phyloP scores from a whole-genome alignment of 2,113 vertebrate species.

The Corythornis madagascariensis region DNA sequence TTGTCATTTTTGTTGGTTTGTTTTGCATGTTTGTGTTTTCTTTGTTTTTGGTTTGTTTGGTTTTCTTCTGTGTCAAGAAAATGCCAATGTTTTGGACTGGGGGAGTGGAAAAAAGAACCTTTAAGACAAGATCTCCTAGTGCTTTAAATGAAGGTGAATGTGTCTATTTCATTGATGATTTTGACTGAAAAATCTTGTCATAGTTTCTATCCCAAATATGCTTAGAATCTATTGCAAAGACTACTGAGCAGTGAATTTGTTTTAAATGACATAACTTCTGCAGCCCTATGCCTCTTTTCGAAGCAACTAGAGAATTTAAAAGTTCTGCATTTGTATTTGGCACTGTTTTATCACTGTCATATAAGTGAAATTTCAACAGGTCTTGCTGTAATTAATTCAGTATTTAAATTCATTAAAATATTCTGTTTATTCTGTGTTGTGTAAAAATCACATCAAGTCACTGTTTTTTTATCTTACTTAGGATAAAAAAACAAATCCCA shows the following conservation, averaged over 20 bases:
- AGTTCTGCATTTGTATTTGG: neutral
- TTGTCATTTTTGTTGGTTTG: too few relatives aligned
- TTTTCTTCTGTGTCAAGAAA: too few relatives aligned
- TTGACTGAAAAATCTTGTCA: neutral
- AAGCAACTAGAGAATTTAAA: neutral
- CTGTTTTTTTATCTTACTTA: neutral
- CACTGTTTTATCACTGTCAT: neutral
- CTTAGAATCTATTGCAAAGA: neutral
- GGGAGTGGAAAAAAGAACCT: too few relatives aligned
- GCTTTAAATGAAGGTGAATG: neutral
- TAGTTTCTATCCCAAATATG: neutral
- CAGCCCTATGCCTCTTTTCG: neutral
- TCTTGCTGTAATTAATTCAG: neutral
- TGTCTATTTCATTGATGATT: neutral
- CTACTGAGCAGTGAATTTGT: neutral
- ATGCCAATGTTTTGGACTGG: too few relatives aligned
- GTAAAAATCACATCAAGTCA: neutral
- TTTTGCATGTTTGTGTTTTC: too few relatives aligned
- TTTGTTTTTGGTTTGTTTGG: too few relatives aligned
- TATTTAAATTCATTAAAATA: neutral
- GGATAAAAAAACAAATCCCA: neutral
- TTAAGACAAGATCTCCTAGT: too few relatives aligned
- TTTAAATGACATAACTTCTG: neutral
- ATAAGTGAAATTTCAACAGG: neutral
- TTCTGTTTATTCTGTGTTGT: neutral